Conservation (phyloP, 2,888 invertebrate genomes). For the Ophion slaviceki region DNA sequence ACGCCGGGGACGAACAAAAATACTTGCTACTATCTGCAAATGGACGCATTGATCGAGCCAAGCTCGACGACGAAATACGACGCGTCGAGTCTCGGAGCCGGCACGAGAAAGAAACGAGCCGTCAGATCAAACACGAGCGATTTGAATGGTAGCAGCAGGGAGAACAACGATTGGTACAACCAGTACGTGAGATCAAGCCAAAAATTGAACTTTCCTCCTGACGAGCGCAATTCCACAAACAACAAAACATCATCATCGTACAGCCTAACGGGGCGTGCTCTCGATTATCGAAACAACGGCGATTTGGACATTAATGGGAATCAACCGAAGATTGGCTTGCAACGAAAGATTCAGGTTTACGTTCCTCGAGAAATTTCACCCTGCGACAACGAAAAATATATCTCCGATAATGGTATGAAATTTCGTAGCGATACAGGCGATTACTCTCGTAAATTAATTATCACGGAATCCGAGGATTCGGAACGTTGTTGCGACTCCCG, state of each 20-base stretch:
- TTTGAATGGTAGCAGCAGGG: conserved; percentile 89
- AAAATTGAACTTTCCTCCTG: conserved; percentile 38
- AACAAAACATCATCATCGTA: conserved; percentile 64
- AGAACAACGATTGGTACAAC: conserved; percentile 68
- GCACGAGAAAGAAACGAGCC: conserved; percentile 90
- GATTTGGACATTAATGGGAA: conserved; percentile 76
- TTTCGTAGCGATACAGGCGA: conserved; percentile 59
- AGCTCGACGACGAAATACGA: conserved; percentile 36
- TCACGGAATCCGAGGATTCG: conserved; percentile 30
- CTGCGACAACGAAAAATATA: conserved; percentile 48
- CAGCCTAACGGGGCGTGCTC: conserved; percentile 52
- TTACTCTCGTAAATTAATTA: not conserved
- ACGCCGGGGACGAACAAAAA: conserved; percentile 79
- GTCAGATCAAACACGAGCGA: conserved; percentile 93
- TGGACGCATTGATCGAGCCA: conserved; percentile 30
- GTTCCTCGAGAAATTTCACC: conserved; percentile 64
- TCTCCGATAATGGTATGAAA: conserved; percentile 42
- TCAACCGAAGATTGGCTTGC: conserved; percentile 64
- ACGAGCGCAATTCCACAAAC: conserved; percentile 33
- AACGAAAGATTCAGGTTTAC: conserved; percentile 71
- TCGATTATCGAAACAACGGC: conserved; percentile 49
- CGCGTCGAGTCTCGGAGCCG: conserved; percentile 69
- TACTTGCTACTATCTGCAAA: conserved; percentile 40
- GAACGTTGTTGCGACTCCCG: conserved; percentile 37
- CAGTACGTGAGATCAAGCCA: conserved; percentile 55